Evolutionary conservation across 1,140 invertebrate genomes (phyloP), one percentile per base, ranked within the genome.

Genomic region (Araneus ventricosus): DNA sequence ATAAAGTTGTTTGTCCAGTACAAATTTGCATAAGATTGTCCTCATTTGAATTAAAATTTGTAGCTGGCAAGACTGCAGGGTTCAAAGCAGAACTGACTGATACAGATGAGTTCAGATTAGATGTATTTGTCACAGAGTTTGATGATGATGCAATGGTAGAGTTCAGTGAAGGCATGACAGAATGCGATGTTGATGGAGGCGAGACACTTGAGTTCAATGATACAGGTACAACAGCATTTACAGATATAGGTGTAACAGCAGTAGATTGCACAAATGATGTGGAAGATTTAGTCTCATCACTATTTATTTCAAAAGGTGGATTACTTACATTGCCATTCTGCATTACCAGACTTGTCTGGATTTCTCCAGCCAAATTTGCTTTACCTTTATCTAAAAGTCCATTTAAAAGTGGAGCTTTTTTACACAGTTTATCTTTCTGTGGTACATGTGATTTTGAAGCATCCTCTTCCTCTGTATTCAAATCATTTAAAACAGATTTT

Each of bases 331-430:
- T 93, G 4, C 92, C 92, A 89, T 93, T 93, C 41, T 93, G 92
- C 17, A 93, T 34, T 27, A 70, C n/a, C 37, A 80, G 24, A 34
- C 22, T 59, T 85, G 52, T 30, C 34, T 79, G 75, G 8, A 86
- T 7, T 20, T 93, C 93, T 45, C 20, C 57, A 8, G 90, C 24
- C 34, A 89, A 57, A n/a, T 91, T 80, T 27, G 94, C 34, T 93
- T 94, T 94, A 7, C 94, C 94, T 93, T 94, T 94, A 90, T 94
- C 94, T 52, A 95, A 84, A 24, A 95, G 84, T 24, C 94, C 94
- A 89, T 95, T 95, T 59, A 95, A 91, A 70, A 95, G 88, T 20
- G 94, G 94, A 17, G 94, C 94, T 63, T 86, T 92, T 61, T 94
- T 94, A 59, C 34, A 94, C 3, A 94, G 80, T 87, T 93, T 94